These are phyloP conservation scores for Andrena bucephala DNA, from an alignment of 2,888 invertebrate species.

Conservation along the genomic window DNA sequence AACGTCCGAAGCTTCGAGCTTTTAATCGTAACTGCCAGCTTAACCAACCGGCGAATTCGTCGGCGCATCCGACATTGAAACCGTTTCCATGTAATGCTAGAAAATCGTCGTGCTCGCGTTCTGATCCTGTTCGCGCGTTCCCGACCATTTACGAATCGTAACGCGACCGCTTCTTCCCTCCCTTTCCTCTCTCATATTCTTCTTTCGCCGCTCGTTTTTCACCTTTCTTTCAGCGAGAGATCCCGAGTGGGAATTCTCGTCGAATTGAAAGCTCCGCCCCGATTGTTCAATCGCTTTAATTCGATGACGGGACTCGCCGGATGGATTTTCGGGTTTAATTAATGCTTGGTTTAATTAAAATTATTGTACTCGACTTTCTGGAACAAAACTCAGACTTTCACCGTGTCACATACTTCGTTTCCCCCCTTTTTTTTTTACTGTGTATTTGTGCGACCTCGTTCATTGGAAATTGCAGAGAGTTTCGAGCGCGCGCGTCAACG, in stretches of 20 bases:
- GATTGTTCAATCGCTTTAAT: background rate
- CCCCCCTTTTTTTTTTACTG: background rate
- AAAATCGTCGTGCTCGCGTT: slow-evolving; percentile 53
- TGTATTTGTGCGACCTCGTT: background rate
- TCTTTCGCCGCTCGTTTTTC: background rate
- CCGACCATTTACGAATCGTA: slow-evolving; percentile 44
- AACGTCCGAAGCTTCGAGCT: slow-evolving; percentile 60
- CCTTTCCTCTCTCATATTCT: background rate
- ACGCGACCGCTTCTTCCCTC: slow-evolving; percentile 17
- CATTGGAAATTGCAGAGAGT: background rate
- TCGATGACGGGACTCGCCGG: too few relatives aligned
- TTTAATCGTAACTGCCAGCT: slow-evolving; percentile 70
- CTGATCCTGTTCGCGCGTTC: slow-evolving; percentile 21
- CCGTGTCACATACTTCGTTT: too few relatives aligned
- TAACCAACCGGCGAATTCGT: slow-evolving; percentile 65
- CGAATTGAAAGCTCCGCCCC: background rate
- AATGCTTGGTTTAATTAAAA: too few relatives aligned
- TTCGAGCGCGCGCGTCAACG: background rate
- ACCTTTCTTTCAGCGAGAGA: too few relatives aligned
- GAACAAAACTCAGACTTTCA: too few relatives aligned
- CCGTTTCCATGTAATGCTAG: slow-evolving; percentile 69
- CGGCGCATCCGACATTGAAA: slow-evolving; percentile 69
- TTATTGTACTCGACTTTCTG: too few relatives aligned
- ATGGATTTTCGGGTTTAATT: background rate
- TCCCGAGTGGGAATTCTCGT: background rate